A percentile compares a stretch with the other conserved stretches of the same genome.
Conservation (phyloP, 2,797 vertebrate genomes). For the Poliocrania exsul region DNA sequence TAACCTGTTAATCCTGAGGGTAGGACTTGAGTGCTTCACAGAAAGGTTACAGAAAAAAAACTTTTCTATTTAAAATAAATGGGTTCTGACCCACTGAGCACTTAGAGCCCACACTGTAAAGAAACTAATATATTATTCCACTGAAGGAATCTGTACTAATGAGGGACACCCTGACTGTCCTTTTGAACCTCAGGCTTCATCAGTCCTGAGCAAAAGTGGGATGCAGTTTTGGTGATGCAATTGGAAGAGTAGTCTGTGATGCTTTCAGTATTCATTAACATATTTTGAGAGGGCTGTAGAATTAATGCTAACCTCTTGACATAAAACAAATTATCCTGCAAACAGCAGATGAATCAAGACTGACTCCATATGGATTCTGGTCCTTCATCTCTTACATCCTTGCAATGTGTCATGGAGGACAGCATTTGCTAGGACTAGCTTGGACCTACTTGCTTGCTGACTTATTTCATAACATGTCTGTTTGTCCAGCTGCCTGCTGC, state of each 20-base stretch:
- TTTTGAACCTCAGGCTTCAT: not conserved
- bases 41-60: not conserved
- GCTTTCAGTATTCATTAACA: not conserved
- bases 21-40: not conserved
- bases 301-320: not conserved
- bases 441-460: not conserved
- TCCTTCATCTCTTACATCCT: fast-evolving
- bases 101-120: not conserved
- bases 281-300: not conserved
- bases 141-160: not conserved
- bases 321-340: not conserved
- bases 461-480: not conserved
- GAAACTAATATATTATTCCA: not conserved
- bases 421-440: not conserved
- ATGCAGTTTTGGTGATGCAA: not conserved
- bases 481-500: constrained; percentile 28
- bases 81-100: not conserved
- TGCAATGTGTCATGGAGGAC: not conserved
- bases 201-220: not conserved
- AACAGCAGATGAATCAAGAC: not conserved
- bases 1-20: not conserved
- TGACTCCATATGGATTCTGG: not conserved
- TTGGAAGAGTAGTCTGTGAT: not conserved
- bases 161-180: not conserved
- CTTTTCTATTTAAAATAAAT: not conserved